phyloP scores from a whole-genome alignment of 2,888 invertebrate genomes.

The Pollenia amentaria region DNA sequence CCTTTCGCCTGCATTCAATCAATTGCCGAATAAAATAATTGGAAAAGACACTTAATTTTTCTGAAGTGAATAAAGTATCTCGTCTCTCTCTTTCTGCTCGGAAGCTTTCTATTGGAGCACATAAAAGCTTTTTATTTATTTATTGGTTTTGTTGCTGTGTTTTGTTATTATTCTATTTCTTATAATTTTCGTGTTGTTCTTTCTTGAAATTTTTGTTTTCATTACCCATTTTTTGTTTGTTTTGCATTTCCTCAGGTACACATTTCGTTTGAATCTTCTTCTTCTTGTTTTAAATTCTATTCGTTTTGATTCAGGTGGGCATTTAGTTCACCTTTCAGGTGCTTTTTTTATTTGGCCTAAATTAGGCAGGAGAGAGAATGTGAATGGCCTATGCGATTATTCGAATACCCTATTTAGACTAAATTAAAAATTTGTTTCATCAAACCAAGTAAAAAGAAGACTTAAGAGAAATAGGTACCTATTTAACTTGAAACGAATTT shows the following conservation, averaged over 20 bases:
- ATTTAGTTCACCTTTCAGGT: constrained; percentile 63
- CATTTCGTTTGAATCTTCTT: background rate
- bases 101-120: constrained; percentile 66
- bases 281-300: background rate
- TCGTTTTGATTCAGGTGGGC: constrained; percentile 64
- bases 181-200: constrained; percentile 68
- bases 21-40: constrained; percentile 23
- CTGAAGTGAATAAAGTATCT: background rate
- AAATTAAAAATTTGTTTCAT: constrained; percentile 28
- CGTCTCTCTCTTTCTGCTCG: background rate
- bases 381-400: background rate
- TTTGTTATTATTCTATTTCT: constrained; percentile 60
- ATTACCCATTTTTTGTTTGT: constrained; percentile 76
- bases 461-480: no score
- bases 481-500: no score
- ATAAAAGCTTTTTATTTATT: constrained; percentile 69
- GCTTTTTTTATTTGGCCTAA: constrained; percentile 1
- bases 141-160: constrained; percentile 32
- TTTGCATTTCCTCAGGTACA: constrained; percentile 30
- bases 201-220: constrained; percentile 77
- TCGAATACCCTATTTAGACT: constrained; percentile 20
- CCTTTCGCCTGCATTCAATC: constrained; percentile 53
- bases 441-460: no score
- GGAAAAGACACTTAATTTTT: constrained; percentile 12
- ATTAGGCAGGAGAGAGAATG: background rate